Percentiles rank a stretch among this genome's conserved stretches.
Conservation (phyloP, 2,113 vertebrate species). For the Stercorarius parasiticus region DNA sequence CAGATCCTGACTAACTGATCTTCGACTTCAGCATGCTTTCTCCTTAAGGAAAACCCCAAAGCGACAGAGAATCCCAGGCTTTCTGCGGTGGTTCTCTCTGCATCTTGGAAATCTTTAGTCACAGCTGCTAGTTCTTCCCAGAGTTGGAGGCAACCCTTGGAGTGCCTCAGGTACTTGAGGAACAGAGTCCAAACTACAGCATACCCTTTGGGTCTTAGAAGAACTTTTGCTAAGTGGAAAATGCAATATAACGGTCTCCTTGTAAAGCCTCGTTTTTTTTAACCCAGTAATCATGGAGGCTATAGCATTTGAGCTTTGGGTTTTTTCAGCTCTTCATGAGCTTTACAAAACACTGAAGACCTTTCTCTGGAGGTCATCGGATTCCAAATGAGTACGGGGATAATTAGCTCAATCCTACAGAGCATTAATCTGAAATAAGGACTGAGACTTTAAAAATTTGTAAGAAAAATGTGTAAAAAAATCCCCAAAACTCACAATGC, state of each 20-base stretch:
- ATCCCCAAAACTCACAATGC: neutral
- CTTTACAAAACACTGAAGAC: neutral
- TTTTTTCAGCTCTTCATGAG: neutral
- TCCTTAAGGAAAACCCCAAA: neutral
- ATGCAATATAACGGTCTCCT: neutral
- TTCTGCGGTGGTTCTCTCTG: neutral
- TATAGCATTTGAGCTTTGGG: neutral
- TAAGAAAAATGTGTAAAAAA: neutral
- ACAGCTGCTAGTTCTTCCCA: neutral
- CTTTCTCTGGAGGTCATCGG: neutral
- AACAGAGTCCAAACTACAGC: neutral
- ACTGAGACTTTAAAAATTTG: neutral
- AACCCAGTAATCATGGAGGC: neutral
- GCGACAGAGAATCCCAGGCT: neutral
- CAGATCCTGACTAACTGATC: neutral
- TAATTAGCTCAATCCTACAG: neutral
- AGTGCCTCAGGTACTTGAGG: neutral
- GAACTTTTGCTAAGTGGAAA: neutral
- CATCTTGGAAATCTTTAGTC: neutral
- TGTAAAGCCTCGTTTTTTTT: neutral
- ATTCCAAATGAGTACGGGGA: neutral
- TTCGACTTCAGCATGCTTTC: neutral
- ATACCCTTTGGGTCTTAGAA: neutral
- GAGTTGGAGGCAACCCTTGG: neutral
- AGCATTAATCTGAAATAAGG: neutral